Base-by-base conservation (phyloP, 2,888 invertebrate species). In the Meandrusa payeni region DNA sequence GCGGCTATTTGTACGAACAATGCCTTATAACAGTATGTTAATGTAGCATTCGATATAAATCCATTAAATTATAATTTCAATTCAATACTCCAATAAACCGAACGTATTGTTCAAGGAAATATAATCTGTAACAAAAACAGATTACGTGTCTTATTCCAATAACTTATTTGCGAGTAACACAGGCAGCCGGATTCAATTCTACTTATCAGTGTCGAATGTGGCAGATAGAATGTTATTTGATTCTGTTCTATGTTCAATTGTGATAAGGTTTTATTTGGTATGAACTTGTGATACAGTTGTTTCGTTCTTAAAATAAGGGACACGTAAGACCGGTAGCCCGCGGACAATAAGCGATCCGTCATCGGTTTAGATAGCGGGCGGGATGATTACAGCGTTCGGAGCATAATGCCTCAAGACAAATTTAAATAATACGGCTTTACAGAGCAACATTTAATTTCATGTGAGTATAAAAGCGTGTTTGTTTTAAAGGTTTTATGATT, bases 341-440 rank as follows among this genome's bases (percentile, higher is more conserved):
- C 70, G 76, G 75, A 82, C 85, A 83, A 82, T 81, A 76, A 79
- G 74, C 71, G 75, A 86, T 86, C 82, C 75, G 75, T 83, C 82
- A 81, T 78, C 71, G 69, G 62, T 70, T 76, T 76, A 79, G 80
- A 81, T 80, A 71, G 59, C 47, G 37, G 61, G 70, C 61, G 69
- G 61, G 66, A 71, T 77, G 83, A 82, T 81, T 81, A 70, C 72
- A 69, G 61, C 46, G 59, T 61, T 65, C 53, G 4, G 29, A 46
- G 57, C 51, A 60, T 55, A 54, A 53, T 59, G 76, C 79, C 76
- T 69, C 59, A 65, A 72, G 76, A 74, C 65, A 72, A 54, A 68
- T 70, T 69, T 65, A 65, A 69, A 74, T 73, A 69, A 63, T 55
- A 61, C 51, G 41, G 48, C 51, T 53, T 57, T 46, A 13, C 31